Percentiles rank a stretch among this genome's conserved stretches.
Conservation (phyloP, 2,113 vertebrate species). For the Oophaga pumilio region DNA sequence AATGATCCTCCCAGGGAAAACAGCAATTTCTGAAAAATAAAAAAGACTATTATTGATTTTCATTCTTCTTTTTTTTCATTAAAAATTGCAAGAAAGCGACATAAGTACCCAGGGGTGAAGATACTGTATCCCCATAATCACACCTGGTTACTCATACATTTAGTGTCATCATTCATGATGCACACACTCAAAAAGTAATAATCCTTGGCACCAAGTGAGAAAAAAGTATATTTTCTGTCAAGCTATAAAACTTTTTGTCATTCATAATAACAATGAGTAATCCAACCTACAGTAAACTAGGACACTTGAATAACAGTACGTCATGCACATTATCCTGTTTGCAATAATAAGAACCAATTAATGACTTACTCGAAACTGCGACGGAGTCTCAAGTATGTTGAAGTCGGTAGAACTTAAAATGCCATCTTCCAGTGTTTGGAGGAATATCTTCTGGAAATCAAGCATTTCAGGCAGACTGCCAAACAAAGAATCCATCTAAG, state of each 20-base stretch:
- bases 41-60: background rate
- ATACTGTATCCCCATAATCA: too few relatives aligned
- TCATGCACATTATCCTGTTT: background rate
- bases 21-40: slow-evolving; percentile 85
- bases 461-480: slow-evolving; percentile 96
- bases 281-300: background rate
- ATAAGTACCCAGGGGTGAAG: too few relatives aligned
- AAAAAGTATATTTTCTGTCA: background rate
- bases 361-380: slow-evolving; percentile 87
- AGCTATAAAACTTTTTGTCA: background rate
- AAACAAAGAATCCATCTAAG: slow-evolving; percentile 96
- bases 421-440: slow-evolving; percentile 93
- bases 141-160: too few relatives aligned
- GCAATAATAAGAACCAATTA: background rate
- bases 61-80: too few relatives aligned
- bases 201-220: too few relatives aligned
- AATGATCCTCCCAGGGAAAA: slow-evolving; percentile 97
- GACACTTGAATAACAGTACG: background rate
- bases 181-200: too few relatives aligned
- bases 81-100: too few relatives aligned
- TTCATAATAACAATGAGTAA: background rate
- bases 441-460: slow-evolving; percentile 95
- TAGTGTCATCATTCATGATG: too few relatives aligned
- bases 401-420: slow-evolving; percentile 89
- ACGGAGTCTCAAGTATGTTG: slow-evolving; percentile 85